phyloP scores from a whole-genome alignment of 2,797 vertebrate species.

The Sebastes trivittatus region DNA sequence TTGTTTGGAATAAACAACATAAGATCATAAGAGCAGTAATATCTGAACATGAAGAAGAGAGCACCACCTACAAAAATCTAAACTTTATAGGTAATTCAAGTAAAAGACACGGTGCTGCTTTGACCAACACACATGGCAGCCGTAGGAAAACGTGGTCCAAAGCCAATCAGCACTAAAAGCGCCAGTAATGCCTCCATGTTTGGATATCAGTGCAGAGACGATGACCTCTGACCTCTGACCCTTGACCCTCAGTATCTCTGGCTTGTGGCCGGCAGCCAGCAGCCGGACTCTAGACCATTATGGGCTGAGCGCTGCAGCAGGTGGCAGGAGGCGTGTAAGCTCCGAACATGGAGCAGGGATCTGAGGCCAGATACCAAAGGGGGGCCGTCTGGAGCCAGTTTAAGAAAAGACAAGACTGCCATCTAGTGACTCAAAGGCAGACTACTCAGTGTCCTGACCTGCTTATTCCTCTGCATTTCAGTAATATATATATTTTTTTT shows the following conservation, averaged over 20 bases:
- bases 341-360: background rate
- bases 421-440: slow-evolving; percentile 45
- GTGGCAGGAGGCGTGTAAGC: slow-evolving; percentile 29
- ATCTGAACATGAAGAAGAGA: too few relatives aligned
- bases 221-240: background rate
- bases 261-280: background rate
- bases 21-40: too few relatives aligned
- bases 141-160: slow-evolving; percentile 3
- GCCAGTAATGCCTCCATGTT: background rate
- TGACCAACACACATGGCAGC: background rate
- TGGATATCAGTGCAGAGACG: slow-evolving; percentile 8
- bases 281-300: slow-evolving; percentile 1
- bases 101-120: background rate
- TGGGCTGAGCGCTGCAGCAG: slow-evolving; percentile 50
- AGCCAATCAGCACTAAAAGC: background rate
- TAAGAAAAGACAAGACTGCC: slow-evolving; percentile 54
- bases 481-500: too few relatives aligned
- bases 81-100: background rate
- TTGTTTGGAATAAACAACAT: background rate
- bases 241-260: slow-evolving; percentile 1
- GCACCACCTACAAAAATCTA: background rate
- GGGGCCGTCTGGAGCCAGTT: background rate
- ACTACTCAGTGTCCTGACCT: background rate
- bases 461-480: background rate
- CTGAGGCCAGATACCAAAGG: background rate